Evolutionary conservation across 1,140 invertebrate species (phyloP).

Genomic region (Tetragonula clypearis): DNA sequence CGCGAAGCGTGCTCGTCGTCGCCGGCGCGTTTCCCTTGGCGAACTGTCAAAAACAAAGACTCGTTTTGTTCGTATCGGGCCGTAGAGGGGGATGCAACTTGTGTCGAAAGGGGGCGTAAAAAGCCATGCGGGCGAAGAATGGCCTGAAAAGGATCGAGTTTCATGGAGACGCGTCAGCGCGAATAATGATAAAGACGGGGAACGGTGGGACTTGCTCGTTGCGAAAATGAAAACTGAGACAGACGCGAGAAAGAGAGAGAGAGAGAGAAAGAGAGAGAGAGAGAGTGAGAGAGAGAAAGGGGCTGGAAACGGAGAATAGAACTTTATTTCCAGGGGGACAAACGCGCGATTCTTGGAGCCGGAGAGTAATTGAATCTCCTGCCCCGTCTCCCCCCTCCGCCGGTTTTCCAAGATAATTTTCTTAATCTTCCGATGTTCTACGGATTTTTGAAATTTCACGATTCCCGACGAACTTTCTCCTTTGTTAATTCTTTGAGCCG

Average conservation of each 20-base stretch:
- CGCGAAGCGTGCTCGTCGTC: not conserved
- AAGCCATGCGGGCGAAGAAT: slow-evolving; percentile 36
- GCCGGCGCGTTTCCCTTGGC: not conserved
- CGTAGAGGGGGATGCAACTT: not conserved
- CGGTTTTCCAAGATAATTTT: not conserved
- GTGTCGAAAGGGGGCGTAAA: slow-evolving; percentile 11
- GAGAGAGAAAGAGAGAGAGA: too few species aligned
- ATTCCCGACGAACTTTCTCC: not conserved
- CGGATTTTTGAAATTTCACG: not conserved
- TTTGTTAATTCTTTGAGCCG: not conserved
- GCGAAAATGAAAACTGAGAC: slow-evolving; percentile 31
- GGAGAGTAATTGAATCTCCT: not conserved
- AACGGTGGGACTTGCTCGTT: slow-evolving; percentile 5
- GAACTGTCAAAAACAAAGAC: slow-evolving; percentile 25
- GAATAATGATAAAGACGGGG: slow-evolving; percentile 35
- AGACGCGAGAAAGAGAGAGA: too few species aligned
- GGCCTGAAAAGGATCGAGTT: slow-evolving; percentile 27
- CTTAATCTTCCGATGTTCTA: not conserved
- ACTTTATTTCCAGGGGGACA: not conserved
- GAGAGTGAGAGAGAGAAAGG: too few species aligned
- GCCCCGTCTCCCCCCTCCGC: too few species aligned
- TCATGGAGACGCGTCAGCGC: slow-evolving; percentile 23
- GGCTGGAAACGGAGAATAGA: not conserved
- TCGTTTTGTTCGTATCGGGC: slow-evolving; percentile 28
- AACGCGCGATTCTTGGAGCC: not conserved